Conservation (phyloP, 1,140 invertebrate species). For the Muscidifurax raptorellus region DNA sequence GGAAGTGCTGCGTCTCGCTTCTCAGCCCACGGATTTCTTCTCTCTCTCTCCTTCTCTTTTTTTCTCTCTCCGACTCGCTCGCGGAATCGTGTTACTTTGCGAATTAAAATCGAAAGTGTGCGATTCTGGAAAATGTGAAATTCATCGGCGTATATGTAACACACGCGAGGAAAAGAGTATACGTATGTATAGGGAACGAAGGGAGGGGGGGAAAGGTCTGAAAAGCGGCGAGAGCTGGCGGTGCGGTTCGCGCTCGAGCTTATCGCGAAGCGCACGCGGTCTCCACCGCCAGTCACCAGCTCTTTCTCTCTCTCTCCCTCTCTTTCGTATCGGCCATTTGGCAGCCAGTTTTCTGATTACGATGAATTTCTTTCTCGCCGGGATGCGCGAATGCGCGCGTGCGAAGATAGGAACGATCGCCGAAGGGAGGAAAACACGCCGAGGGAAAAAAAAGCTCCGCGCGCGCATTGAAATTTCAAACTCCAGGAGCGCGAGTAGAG, state of each 20-base stretch:
- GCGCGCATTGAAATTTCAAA: too few relatives aligned
- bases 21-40: slow-evolving; percentile 41
- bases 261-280: slow-evolving; percentile 71
- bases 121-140: neutral
- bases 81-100: neutral
- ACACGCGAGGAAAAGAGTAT: neutral
- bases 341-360: slow-evolving; percentile 60
- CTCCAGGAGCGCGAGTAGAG: neutral
- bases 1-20: slow-evolving; percentile 31
- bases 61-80: slow-evolving; percentile 42
- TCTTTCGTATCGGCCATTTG: slow-evolving; percentile 44
- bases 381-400: slow-evolving; percentile 36
- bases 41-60: slow-evolving; percentile 42
- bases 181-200: neutral
- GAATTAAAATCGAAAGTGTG: neutral
- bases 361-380: slow-evolving; percentile 61
- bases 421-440: neutral
- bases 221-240: slow-evolving; percentile 17
- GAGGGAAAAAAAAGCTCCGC: neutral
- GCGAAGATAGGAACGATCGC: slow-evolving; percentile 18
- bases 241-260: slow-evolving; percentile 56
- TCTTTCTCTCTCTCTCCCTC: slow-evolving; percentile 29
- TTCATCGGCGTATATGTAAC: neutral
- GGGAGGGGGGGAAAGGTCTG: neutral
- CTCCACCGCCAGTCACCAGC: slow-evolving; percentile 68